Evolutionary conservation across 2,113 vertebrate species (phyloP).

Genomic region (Periophthalmodon schlosseri): DNA sequence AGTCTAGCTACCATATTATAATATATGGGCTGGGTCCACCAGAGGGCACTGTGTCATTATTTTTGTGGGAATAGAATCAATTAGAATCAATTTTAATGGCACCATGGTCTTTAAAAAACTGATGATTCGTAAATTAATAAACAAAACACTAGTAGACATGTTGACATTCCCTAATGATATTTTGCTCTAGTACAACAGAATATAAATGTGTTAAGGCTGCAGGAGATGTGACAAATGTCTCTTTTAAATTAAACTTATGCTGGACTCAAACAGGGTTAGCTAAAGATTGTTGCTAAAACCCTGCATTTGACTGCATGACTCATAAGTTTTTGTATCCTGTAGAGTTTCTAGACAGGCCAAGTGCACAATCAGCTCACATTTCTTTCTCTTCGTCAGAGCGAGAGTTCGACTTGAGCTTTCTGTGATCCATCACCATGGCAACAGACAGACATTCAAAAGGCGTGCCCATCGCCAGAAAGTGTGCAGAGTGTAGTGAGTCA

Average conservation of each 20-base stretch:
- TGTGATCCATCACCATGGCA: constrained; percentile 56
- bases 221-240: background rate
- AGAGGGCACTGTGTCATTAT: background rate
- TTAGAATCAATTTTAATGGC: too few species aligned
- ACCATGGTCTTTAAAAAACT: background rate
- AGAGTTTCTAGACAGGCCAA: constrained; percentile 18
- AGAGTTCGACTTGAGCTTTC: constrained; percentile 17
- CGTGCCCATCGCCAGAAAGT: constrained; percentile 23
- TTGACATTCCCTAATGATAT: background rate
- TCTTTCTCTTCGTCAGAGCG: constrained; percentile 32
- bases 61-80: background rate
- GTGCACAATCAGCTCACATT: constrained; percentile 51
- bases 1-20: background rate
- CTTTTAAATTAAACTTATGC: background rate
- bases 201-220: background rate
- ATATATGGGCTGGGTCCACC: background rate
- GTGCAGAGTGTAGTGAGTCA: constrained; percentile 32
- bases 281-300: background rate
- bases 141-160: background rate
- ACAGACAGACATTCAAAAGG: constrained; percentile 53
- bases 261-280: background rate
- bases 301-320: constrained; percentile 3
- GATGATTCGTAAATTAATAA: background rate
- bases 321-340: background rate
- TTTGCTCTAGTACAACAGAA: background rate